phyloP scores from a whole-genome alignment of 2,888 invertebrate species.

The Stenurella melanura region DNA sequence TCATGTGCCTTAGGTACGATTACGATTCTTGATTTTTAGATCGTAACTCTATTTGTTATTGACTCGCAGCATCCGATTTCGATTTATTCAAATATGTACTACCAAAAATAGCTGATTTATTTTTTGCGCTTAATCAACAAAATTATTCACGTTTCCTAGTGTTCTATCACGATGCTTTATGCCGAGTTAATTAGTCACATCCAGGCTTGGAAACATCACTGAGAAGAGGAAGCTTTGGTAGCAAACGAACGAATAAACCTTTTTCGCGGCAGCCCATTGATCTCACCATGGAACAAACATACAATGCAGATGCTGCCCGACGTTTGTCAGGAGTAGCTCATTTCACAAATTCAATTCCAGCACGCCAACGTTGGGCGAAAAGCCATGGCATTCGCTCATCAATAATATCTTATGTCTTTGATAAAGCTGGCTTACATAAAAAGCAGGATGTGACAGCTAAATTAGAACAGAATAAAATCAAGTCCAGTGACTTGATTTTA shows the following conservation, averaged over 20 bases:
- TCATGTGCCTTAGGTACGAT: too few relatives aligned
- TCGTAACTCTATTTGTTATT: too few relatives aligned
- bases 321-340: conserved; percentile 25
- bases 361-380: conserved; percentile 49
- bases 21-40: too few relatives aligned
- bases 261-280: conserved; percentile 48
- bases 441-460: conserved; percentile 19
- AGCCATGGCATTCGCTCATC: conserved; percentile 49
- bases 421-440: not conserved
- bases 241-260: conserved; percentile 49
- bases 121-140: conserved; percentile 46
- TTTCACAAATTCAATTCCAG: conserved; percentile 43
- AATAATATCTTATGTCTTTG: conserved; percentile 30
- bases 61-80: too few relatives aligned
- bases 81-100: conserved; percentile 56
- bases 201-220: conserved; percentile 39
- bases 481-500: too few relatives aligned
- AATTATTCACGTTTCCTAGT: conserved; percentile 53
- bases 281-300: conserved; percentile 60
- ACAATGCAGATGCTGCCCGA: conserved; percentile 60
- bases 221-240: conserved; percentile 47
- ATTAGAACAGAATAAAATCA: conserved; percentile 16
- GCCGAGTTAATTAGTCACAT: conserved; percentile 34
- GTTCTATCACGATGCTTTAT: conserved; percentile 49
- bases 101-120: conserved; percentile 46